Base-by-base conservation (phyloP, 2,113 vertebrate genomes). In the Brachyhypopomus gauderio region DNA sequence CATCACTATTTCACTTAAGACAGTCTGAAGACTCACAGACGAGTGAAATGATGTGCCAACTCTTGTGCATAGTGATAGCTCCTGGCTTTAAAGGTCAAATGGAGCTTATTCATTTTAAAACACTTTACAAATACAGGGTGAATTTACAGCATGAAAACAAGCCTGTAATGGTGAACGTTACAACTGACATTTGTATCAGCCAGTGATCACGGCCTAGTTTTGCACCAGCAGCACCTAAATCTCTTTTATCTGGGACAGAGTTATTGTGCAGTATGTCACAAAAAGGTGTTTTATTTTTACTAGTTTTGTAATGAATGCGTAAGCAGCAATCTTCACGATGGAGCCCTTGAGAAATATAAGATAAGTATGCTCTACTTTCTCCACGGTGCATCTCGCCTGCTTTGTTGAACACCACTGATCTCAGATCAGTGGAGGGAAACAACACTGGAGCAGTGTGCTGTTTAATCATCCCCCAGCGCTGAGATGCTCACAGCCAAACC, bases 351-450 rank as follows among this genome's bases (percentile, higher is more conserved):
- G 84, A 66, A 79, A 60, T 63, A 62, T 45, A 72, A 85, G 81
- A 80, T 77, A 80, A 80, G 78, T 81, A 69, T 83, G 84, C 82
- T 78, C 78, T 38, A 85, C 78, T 85, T 85, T 85, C 63, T 69
- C 30, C 52, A 41, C 5, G 16, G 69, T 69, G 69, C 52, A 36
- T 74, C 77, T 80, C 5, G 66, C 75, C 22, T 75, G 73, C 72
- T 30, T 78, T 85, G 45, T 79, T 83, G 69, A 78, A 83, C 45
- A 14, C 12, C 45, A 52, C 45, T 52, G 45, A 52, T 80, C 45
- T 77, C 25, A 85, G 66, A 83, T 79, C 59, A 79, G 80, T 38
- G 25, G 52, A 79, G 72, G 55, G 76, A 38, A 70, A 77, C 70
- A 76, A 75, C 66, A 58, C 69, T 45, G 41, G 59, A 59, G 56